Percentiles rank a stretch among this genome's conserved stretches.
Evolutionary conservation across 2,888 invertebrate species (phyloP).

Genomic region (Therioaphis trifolii): DNA sequence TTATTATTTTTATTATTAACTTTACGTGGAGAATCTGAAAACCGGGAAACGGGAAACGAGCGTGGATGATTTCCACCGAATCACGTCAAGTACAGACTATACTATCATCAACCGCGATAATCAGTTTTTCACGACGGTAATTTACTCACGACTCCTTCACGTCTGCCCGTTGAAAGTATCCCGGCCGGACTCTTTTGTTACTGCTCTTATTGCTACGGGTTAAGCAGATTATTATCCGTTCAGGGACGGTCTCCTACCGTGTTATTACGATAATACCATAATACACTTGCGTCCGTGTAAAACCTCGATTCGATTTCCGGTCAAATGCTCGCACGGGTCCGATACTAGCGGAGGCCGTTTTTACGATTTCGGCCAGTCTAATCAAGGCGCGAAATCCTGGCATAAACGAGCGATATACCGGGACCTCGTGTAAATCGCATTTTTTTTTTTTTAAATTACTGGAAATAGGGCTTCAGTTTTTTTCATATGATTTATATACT

Average conservation of each 20-base stretch:
- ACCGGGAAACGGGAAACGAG: too few species aligned
- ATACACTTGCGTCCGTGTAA: neutral
- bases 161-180: neutral
- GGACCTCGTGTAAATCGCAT: too few species aligned
- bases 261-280: neutral
- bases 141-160: neutral
- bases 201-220: neutral
- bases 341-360: neutral
- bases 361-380: too few species aligned
- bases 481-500: too few species aligned
- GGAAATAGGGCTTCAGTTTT: too few species aligned
- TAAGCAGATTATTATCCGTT: neutral
- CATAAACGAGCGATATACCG: too few species aligned
- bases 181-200: conserved; percentile 2
- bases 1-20: too few species aligned
- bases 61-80: too few species aligned
- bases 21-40: too few species aligned
- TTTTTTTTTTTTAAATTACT: too few species aligned
- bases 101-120: neutral
- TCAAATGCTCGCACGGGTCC: neutral
- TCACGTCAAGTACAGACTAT: too few species aligned
- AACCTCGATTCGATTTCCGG: neutral
- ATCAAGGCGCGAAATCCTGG: too few species aligned
- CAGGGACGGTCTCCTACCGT: neutral
- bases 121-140: neutral